Evolutionary conservation across 2,797 vertebrate species (phyloP).

Genomic region (Chelidonichthys spinosus): DNA sequence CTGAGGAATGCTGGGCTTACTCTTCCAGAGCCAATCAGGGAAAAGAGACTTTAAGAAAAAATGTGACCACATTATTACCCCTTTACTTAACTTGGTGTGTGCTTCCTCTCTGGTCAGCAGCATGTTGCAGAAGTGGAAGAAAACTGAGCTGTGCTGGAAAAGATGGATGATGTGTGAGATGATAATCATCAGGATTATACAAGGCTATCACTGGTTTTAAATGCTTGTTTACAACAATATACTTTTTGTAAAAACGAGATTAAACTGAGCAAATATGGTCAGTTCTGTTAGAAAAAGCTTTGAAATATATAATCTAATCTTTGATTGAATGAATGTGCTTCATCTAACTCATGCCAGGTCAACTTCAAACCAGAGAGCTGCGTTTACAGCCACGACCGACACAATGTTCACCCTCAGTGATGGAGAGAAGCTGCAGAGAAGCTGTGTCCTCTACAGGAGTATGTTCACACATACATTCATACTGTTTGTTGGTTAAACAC

Average conservation of each 20-base stretch:
- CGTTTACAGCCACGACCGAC: neutral
- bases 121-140: conserved; percentile 18
- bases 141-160: conserved; percentile 4
- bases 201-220: neutral
- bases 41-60: conserved; percentile 56
- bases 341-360: neutral
- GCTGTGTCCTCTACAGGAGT: conserved; percentile 75
- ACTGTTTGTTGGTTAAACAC: neutral
- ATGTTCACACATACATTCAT: conserved; percentile 18
- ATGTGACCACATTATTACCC: conserved; percentile 68
- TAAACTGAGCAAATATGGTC: neutral
- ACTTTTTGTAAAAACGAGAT: neutral
- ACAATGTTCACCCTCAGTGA: neutral
- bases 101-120: conserved; percentile 67
- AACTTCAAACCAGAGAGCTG: neutral
- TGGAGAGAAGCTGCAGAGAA: conserved; percentile 36
- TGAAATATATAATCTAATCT: neutral
- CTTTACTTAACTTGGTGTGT: conserved; percentile 62
- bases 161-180: neutral
- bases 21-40: conserved; percentile 77
- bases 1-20: conserved; percentile 75
- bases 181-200: neutral
- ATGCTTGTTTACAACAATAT: neutral
- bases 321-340: neutral
- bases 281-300: neutral